phyloP scores from a whole-genome alignment of 1,140 invertebrate species.

The Aphis gossypii region DNA sequence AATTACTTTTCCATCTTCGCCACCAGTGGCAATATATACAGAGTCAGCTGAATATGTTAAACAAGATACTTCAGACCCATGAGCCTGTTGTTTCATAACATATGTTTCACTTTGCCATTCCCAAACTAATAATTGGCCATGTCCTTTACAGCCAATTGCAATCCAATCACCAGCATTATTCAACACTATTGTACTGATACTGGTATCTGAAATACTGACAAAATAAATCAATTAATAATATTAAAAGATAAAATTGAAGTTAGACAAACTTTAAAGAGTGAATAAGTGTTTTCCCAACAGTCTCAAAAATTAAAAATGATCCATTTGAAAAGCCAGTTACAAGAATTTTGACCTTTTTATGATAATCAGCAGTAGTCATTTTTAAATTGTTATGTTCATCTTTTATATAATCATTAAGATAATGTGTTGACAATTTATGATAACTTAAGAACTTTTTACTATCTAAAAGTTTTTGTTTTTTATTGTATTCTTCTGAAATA shows the following conservation, averaged over 20 bases:
- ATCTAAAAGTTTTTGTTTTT: conserved; percentile 58
- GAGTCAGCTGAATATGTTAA: conserved; percentile 92
- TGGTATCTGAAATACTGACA: conserved; percentile 78
- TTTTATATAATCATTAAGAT: conserved; percentile 74
- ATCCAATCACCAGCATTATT: conserved; percentile 95
- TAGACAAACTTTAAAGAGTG: conserved; percentile 78
- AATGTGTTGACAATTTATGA: conserved; percentile 75
- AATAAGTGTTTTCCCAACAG: conserved; percentile 90
- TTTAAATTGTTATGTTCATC: conserved; percentile 70
- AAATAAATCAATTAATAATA: conserved; percentile 58
- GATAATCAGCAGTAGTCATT: conserved; percentile 82
- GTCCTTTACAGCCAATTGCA: conserved; percentile 81
- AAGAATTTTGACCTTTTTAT: conserved; percentile 78
- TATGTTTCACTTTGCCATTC: conserved; percentile 99
- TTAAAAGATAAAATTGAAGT: conserved; percentile 54
- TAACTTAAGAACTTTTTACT: conserved; percentile 71
- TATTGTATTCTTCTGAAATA: conserved; percentile 56
- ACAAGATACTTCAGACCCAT: conserved; percentile 86
- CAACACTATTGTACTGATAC: conserved; percentile 80
- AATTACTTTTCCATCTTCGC: conserved; percentile 87
- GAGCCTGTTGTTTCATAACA: conserved; percentile 96
- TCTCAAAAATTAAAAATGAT: conserved; percentile 88
- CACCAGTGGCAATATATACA: conserved; percentile 88
- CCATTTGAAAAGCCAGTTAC: conserved; percentile 84
- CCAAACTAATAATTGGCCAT: conserved; percentile 94